A percentile compares a stretch with the other conserved stretches of the same genome.
Evolutionary conservation across 2,797 vertebrate species (phyloP).

Genomic region (Manis crassicaudata): DNA sequence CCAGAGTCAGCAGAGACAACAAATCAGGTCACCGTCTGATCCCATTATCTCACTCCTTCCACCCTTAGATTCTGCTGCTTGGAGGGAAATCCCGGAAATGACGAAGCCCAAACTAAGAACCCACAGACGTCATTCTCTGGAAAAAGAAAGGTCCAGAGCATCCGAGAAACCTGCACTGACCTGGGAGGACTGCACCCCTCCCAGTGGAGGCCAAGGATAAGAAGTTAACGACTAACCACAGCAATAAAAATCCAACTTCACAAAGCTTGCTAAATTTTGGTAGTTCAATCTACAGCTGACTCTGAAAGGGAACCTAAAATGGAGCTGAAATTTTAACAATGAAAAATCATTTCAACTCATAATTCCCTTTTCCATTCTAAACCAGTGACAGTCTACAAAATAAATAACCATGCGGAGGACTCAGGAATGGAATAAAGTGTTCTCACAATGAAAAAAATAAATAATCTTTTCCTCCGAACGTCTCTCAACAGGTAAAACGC

Average conservation of each 20-base stretch:
- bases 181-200: not conserved
- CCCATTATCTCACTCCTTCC: not conserved
- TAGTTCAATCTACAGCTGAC: constrained; percentile 40
- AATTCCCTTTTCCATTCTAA: constrained; percentile 69
- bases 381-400: constrained; percentile 64
- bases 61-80: not conserved
- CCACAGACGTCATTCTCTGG: not conserved
- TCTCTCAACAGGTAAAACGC: constrained; percentile 56
- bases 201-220: not conserved
- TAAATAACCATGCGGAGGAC: constrained; percentile 55
- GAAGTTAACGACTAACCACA: constrained; percentile 20
- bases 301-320: constrained; percentile 62
- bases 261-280: constrained; percentile 28
- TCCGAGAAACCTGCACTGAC: not conserved
- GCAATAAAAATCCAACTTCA: constrained; percentile 34
- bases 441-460: constrained; percentile 49
- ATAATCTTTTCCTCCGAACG: constrained; percentile 43
- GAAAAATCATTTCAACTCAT: constrained; percentile 68
- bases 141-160: not conserved
- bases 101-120: constrained; percentile 13
- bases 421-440: constrained; percentile 24
- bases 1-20: not conserved
- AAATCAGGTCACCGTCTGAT: constrained; percentile 2
- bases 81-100: constrained; percentile 26
- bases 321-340: constrained; percentile 57